phyloP scores from a whole-genome alignment of 1,140 invertebrate genomes.

The Nephotettix cincticeps region DNA sequence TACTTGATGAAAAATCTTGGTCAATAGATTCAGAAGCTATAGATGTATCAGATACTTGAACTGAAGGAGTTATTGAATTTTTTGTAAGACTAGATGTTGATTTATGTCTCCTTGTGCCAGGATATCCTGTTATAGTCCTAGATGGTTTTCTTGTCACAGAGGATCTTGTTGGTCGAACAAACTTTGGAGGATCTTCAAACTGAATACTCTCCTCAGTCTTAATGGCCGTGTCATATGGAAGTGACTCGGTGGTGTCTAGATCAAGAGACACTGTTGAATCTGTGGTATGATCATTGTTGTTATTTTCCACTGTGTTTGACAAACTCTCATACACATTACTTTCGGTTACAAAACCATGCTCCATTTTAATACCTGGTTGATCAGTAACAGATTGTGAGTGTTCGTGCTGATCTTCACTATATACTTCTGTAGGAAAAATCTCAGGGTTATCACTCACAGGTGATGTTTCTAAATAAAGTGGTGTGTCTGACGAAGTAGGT shows the following conservation, averaged over 20 bases:
- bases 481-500: neutral
- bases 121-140: neutral
- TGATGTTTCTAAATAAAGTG: neutral
- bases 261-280: too few relatives aligned
- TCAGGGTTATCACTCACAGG: too few relatives aligned
- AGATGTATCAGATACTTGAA: neutral
- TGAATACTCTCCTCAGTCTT: neutral
- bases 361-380: neutral
- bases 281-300: too few relatives aligned
- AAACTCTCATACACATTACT: too few relatives aligned
- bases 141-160: slow-evolving; percentile 18
- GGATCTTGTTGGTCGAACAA: slow-evolving; percentile 16
- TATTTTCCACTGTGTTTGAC: too few relatives aligned
- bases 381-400: slow-evolving; percentile 5
- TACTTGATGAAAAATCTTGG: too few relatives aligned
- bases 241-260: neutral
- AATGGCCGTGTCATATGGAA: neutral
- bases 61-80: too few relatives aligned
- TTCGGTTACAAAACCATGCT: too few relatives aligned
- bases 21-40: neutral
- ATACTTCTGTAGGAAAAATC: slow-evolving; percentile 31
- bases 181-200: slow-evolving; percentile 11
- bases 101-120: slow-evolving; percentile 14
- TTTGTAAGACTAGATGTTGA: neutral
- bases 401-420: slow-evolving; percentile 27